phyloP scores from a whole-genome alignment of 2,797 vertebrate species.

The Eidolon dupreanum region DNA sequence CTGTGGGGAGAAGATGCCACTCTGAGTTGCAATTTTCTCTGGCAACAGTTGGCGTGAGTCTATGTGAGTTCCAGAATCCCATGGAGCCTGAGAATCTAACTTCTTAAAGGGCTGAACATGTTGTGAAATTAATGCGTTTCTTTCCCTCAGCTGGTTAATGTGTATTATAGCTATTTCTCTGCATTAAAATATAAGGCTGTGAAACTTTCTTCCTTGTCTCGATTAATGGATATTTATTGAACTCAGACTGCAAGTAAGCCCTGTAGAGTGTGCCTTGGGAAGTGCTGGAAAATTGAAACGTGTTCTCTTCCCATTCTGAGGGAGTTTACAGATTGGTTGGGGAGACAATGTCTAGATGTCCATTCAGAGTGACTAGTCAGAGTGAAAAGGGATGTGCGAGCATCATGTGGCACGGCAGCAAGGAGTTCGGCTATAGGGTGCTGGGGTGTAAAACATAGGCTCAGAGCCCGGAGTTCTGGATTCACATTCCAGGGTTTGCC shows the following conservation, averaged over 20 bases:
- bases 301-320: not conserved
- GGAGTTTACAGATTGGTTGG: not conserved
- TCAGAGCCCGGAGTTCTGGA: not conserved
- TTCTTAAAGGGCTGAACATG: conserved; percentile 38
- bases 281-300: not conserved
- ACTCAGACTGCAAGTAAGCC: not conserved
- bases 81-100: conserved; percentile 33
- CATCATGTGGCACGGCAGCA: fast-evolving
- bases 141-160: conserved; percentile 28
- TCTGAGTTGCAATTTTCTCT: conserved; percentile 40
- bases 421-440: not conserved
- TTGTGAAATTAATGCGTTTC: conserved; percentile 57
- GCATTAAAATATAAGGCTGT: conserved; percentile 9
- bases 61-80: not conserved
- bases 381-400: not conserved
- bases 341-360: not conserved
- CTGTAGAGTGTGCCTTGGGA: not conserved
- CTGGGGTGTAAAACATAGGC: not conserved
- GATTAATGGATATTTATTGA: conserved; percentile 21
- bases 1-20: not conserved
- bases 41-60: conserved; percentile 1
- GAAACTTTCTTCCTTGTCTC: conserved; percentile 12
- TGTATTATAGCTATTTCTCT: conserved; percentile 44
- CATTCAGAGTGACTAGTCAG: not conserved
- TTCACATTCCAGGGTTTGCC: not conserved